Conservation (phyloP, 1,140 invertebrate species). For the Polyergus mexicanus region DNA sequence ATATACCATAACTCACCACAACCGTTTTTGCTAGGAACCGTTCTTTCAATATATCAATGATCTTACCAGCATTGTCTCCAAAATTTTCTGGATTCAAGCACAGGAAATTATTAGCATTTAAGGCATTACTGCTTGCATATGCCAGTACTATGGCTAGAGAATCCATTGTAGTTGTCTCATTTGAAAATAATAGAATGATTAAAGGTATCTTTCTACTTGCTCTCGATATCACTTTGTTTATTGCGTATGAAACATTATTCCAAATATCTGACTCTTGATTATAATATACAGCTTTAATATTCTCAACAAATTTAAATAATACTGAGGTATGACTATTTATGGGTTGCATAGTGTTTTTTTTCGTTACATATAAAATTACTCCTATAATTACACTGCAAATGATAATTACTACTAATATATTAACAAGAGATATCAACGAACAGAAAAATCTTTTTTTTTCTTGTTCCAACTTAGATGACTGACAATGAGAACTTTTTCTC, state of each 20-base stretch:
- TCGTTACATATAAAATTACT: not conserved
- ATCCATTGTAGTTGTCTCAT: constrained; percentile 69
- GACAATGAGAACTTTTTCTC: not conserved
- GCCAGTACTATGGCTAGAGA: constrained; percentile 77
- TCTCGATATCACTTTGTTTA: constrained; percentile 67
- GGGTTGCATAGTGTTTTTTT: not conserved
- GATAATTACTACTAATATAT: not conserved
- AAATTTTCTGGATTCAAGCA: constrained; percentile 73
- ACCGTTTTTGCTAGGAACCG: constrained; percentile 61
- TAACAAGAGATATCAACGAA: not conserved
- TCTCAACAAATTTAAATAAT: not conserved
- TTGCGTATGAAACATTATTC: constrained; percentile 72
- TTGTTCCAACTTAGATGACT: not conserved
- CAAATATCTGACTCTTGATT: not conserved
- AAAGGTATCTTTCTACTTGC: constrained; percentile 66
- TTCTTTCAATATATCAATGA: constrained; percentile 69
- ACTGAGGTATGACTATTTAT: not conserved
- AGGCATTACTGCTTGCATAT: constrained; percentile 51
- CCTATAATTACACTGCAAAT: not conserved
- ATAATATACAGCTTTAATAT: not conserved
- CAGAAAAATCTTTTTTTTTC: not conserved
- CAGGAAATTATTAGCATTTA: not conserved
- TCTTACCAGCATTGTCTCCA: constrained; percentile 72
- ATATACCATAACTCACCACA: constrained; percentile 78
- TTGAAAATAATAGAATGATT: constrained; percentile 78